Percentiles rank a stretch among this genome's conserved stretches.
Conservation (phyloP, 2,113 vertebrate species). For the Nesogale talazaci region DNA sequence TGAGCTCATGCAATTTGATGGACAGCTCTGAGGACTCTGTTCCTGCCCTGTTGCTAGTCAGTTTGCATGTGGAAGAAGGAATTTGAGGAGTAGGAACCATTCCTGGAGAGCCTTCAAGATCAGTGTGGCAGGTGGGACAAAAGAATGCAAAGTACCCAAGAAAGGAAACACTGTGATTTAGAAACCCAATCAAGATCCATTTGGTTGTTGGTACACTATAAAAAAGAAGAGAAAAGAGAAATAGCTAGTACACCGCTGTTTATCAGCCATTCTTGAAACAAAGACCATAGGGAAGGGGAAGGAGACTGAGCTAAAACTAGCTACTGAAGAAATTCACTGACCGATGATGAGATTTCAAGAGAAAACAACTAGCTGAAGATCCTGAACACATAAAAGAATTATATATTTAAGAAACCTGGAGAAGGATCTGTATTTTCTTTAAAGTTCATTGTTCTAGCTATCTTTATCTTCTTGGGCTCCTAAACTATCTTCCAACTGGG, state of each 20-base stretch:
- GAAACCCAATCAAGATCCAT: background rate
- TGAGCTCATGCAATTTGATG: background rate
- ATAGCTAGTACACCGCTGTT: background rate
- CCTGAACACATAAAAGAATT: background rate
- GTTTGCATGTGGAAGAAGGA: background rate
- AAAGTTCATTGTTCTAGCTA: constrained; percentile 9
- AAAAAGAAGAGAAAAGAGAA: constrained; percentile 28
- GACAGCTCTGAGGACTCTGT: background rate
- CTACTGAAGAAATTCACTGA: constrained; percentile 31
- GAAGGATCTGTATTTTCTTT: background rate
- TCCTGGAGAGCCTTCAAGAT: background rate
- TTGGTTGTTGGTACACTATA: background rate
- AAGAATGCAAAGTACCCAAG: background rate
- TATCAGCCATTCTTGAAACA: background rate
- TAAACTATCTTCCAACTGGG: background rate
- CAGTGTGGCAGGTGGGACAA: background rate
- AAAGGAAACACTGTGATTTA: background rate
- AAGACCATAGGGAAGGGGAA: background rate
- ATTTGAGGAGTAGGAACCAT: background rate
- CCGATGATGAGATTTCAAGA: background rate
- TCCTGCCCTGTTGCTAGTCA: background rate
- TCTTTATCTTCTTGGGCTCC: constrained; percentile 50
- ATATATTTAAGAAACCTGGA: constrained; percentile 29
- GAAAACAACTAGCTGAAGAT: constrained; percentile 13
- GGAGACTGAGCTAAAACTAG: background rate